Percentiles rank a stretch among this genome's conserved stretches.
These are phyloP conservation scores for Takifugu flavidus DNA, from an alignment of 2,113 vertebrate species.

Conservation along the genomic window DNA sequence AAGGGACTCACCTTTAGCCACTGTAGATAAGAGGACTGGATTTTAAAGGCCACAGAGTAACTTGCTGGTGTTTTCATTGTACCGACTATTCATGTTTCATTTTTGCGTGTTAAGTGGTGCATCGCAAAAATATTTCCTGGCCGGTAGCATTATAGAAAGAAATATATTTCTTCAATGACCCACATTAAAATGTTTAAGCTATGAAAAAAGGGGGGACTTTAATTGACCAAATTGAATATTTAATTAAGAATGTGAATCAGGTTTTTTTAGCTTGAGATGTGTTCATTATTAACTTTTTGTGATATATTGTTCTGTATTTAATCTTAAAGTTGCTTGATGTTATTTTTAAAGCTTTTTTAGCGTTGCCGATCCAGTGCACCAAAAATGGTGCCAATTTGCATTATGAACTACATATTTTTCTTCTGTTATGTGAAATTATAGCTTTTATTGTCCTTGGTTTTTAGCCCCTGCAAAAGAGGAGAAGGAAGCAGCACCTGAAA, in stretches of 20 bases:
- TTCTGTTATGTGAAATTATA: constrained; percentile 25
- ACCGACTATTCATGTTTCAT: too few relatives aligned
- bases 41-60: too few relatives aligned
- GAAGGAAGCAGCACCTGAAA: constrained; percentile 42
- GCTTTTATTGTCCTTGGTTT: constrained; percentile 36
- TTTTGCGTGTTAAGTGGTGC: too few relatives aligned
- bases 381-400: not conserved
- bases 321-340: not conserved
- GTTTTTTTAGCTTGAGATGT: too few relatives aligned
- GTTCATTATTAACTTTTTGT: too few relatives aligned
- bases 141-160: not conserved
- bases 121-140: too few relatives aligned
- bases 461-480: constrained; percentile 66
- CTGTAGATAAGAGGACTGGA: too few relatives aligned
- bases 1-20: not conserved
- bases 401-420: not conserved
- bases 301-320: not conserved
- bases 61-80: too few relatives aligned
- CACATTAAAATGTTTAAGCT: not conserved
- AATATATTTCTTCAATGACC: not conserved
- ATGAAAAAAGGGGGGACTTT: not conserved
- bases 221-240: not conserved
- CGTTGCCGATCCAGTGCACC: too few relatives aligned
- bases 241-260: not conserved
- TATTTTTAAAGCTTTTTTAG: not conserved